Percentiles rank a stretch among this genome's conserved stretches.
phyloP scores from a whole-genome alignment of 2,113 vertebrate species.

The Marmota monax region DNA sequence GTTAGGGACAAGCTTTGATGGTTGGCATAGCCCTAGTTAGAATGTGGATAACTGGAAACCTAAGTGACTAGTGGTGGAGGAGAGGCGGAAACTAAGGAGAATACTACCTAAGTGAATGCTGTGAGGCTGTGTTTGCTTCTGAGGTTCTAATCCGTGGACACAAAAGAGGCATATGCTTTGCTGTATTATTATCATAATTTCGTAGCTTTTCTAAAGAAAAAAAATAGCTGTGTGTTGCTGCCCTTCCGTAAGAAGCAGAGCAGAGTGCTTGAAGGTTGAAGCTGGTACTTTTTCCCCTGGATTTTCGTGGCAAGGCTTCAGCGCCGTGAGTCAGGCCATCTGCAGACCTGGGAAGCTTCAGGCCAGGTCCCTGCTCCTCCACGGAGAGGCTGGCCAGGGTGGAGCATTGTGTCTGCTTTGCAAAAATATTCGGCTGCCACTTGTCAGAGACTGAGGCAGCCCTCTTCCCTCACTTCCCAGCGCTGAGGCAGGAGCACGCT shows the following conservation, averaged over 20 bases:
- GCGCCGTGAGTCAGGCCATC: neutral
- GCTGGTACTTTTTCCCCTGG: neutral
- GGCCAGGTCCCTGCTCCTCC: neutral
- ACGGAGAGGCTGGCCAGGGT: neutral
- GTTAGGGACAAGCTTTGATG: neutral
- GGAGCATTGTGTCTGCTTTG: neutral
- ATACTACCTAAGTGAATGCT: neutral
- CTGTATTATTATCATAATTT: neutral
- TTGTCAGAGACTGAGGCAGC: neutral
- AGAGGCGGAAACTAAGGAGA: neutral
- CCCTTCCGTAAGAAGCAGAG: neutral
- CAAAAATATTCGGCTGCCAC: neutral
- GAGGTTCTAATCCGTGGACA: neutral
- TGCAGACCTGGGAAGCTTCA: neutral
- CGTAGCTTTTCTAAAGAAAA: slow-evolving; percentile 1
- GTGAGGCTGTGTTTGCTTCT: neutral
- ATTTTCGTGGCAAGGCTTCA: neutral
- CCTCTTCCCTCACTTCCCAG: neutral
- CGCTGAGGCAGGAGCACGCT: neutral
- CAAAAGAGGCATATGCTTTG: neutral
- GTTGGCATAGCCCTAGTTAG: neutral
- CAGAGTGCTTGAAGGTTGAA: neutral
- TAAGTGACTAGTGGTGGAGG: neutral
- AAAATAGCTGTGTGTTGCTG: neutral
- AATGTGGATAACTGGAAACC: neutral